Base-by-base conservation (phyloP, 2,113 vertebrate genomes). In the Suncus etruscus region DNA sequence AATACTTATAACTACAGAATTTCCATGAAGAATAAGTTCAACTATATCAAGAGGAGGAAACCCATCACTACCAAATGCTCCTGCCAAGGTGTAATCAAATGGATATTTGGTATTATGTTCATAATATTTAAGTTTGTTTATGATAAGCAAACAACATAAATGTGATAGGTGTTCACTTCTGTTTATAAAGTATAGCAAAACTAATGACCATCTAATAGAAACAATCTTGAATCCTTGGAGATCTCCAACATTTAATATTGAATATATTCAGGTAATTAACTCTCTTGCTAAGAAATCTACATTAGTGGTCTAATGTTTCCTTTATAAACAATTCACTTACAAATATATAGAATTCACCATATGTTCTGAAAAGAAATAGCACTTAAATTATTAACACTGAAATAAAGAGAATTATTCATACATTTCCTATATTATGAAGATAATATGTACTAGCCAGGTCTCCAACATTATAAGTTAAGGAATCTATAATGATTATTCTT, bases 381-480 rank as follows among this genome's bases (percentile, higher is more conserved):
- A 48, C 63, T 83, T 27, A 61, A 82, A 78, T 82, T 50, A 87
- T 78, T 92, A 54, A 58, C 54, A 63, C 18, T 91, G 20, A 66
- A 1, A 58, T 24, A 48, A 54, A 78, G 11, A 83, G 58, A 3
- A 25, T 66, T 91, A 8, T 8, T 2, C 6, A 29, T 25, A 24
- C 76, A 29, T 69, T 66, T 91, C 77, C 66, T 31, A 25, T 50
- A 69, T 31, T 74, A 32, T 65, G 31, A 89, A 69, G 3, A 76
- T 47, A 89, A 11, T 4, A 25, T 66, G 8, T 84, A 1, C 22
- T 68, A 73, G 8, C 27, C 73, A 47, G 78, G 61, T 14, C 2
- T 89, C 27, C 79, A 14, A 73, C 16, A 69, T 78, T 70, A 66
- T 79, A 51, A 50, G 4, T 47, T 88, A 9, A 86, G 80, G 29